These are phyloP conservation scores for Chloroceryle inda DNA, from an alignment of 2,797 vertebrate genomes.

Conservation along the genomic window DNA sequence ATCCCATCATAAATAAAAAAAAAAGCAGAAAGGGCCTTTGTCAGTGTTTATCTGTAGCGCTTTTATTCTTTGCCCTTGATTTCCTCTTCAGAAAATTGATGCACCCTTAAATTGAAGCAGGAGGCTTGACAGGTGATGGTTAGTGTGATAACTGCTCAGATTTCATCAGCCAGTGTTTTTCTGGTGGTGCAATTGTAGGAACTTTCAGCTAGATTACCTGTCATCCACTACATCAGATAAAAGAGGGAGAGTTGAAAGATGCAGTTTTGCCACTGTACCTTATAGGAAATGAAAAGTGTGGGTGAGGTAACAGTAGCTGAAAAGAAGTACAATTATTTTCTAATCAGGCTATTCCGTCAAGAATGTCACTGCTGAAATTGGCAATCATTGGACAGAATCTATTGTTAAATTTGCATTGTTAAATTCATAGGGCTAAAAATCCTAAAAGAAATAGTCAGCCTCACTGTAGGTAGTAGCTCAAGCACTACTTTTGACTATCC, in stretches of 20 bases:
- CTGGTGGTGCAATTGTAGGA: conserved; percentile 96
- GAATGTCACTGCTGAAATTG: conserved; percentile 75
- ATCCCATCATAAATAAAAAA: conserved; percentile 98
- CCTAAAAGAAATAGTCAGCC: conserved; percentile 36
- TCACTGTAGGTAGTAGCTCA: conserved; percentile 46
- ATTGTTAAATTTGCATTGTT: conserved; percentile 78
- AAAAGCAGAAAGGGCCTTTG: conserved; percentile 94
- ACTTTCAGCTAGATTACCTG: conserved; percentile 99
- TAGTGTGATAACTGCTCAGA: conserved; percentile 99
- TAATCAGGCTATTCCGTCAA: conserved; percentile 78
- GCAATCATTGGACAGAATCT: conserved; percentile 68
- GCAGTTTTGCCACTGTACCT: conserved; percentile 87
- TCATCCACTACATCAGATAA: conserved; percentile 97
- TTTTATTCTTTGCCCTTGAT: conserved; percentile 99
- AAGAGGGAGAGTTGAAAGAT: conserved; percentile 90
- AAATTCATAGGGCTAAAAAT: conserved; percentile 52
- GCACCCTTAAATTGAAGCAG: conserved; percentile 98
- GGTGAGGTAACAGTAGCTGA: conserved; percentile 80
- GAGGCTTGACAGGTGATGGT: conserved; percentile 99
- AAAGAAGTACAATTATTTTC: conserved; percentile 81
- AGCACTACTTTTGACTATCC: background rate
- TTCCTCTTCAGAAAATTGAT: conserved; percentile 99
- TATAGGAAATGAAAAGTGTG: conserved; percentile 88
- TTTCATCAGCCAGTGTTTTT: conserved; percentile 96
- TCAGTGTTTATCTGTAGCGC: conserved; percentile 98